These are phyloP conservation scores for Orthosia incerta DNA, from an alignment of 2,888 invertebrate species.

Conservation along the genomic window DNA sequence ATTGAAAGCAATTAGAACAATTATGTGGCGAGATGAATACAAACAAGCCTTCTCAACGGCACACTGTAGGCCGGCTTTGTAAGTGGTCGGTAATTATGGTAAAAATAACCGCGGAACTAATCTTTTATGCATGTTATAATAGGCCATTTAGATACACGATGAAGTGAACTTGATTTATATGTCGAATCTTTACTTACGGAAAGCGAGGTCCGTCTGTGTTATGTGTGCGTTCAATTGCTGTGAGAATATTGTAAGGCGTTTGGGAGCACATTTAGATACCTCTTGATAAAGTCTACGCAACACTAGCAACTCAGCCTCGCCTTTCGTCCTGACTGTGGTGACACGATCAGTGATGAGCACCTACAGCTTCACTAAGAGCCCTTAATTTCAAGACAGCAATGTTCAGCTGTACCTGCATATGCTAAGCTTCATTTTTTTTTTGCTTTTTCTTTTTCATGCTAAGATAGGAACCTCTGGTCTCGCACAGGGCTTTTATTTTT, in stretches of 20 bases:
- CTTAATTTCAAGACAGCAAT: too few relatives aligned
- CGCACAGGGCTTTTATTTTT: too few relatives aligned
- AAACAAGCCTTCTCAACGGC: conserved; percentile 43
- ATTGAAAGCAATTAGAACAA: conserved; percentile 58
- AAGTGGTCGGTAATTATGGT: conserved; percentile 18
- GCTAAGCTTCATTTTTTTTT: too few relatives aligned
- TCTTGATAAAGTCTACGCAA: too few relatives aligned
- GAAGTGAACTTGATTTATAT: conserved; percentile 8
- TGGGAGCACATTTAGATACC: too few relatives aligned
- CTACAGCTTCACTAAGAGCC: too few relatives aligned
- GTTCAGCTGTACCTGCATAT: too few relatives aligned
- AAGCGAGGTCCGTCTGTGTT: background rate
- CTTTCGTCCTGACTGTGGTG: too few relatives aligned
- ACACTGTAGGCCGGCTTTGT: conserved; percentile 39
- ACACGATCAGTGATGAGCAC: too few relatives aligned
- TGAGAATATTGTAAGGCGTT: conserved; percentile 2
- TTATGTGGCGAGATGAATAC: conserved; percentile 39
- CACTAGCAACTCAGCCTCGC: too few relatives aligned
- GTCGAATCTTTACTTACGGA: background rate
- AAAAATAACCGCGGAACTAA: conserved; percentile 39
- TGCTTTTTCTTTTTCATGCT: too few relatives aligned
- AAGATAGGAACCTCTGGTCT: too few relatives aligned
- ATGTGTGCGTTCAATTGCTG: background rate
- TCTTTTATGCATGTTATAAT: conserved; percentile 27
- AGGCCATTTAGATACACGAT: conserved; percentile 21